Percentiles rank a stretch among this genome's conserved stretches.
phyloP scores from a whole-genome alignment of 2,113 vertebrate genomes.

The Eonycteris spelaea region DNA sequence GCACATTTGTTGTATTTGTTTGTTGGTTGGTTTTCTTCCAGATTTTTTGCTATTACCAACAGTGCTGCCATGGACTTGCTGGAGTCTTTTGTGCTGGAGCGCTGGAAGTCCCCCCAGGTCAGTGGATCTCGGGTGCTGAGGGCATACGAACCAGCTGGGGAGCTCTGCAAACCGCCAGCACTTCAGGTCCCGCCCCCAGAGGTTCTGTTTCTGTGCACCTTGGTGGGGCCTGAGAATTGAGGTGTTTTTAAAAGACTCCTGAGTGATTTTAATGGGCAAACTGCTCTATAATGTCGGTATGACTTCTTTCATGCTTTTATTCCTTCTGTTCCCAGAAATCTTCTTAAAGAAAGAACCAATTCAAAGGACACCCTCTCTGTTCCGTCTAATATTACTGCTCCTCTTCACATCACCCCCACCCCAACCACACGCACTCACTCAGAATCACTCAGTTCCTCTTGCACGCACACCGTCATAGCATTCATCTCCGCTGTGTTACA shows the following conservation, averaged over 20 bases:
- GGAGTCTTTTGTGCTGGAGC: too few relatives aligned
- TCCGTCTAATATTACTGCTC: not conserved
- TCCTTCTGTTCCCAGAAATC: not conserved
- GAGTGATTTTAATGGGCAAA: not conserved
- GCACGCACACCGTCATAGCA: not conserved
- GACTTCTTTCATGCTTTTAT: not conserved
- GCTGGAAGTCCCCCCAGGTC: not conserved
- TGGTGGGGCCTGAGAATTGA: not conserved
- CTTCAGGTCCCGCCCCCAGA: not conserved
- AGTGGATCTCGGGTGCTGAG: not conserved
- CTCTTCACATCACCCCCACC: not conserved
- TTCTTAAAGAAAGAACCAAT: not conserved
- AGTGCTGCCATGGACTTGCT: not conserved
- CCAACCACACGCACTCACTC: not conserved
- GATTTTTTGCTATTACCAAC: not conserved
- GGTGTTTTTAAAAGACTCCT: not conserved
- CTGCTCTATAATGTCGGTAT: not conserved
- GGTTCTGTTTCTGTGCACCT: not conserved
- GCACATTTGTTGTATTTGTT: not conserved
- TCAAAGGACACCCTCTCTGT: not conserved
- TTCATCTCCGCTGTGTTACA: not conserved
- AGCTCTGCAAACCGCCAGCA: not conserved
- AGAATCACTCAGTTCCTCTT: not conserved
- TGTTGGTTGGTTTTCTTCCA: not conserved
- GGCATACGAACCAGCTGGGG: not conserved